These are phyloP conservation scores for Drosophila aldrichi DNA, from an alignment of 2,888 invertebrate genomes.

Conservation along the genomic window DNA sequence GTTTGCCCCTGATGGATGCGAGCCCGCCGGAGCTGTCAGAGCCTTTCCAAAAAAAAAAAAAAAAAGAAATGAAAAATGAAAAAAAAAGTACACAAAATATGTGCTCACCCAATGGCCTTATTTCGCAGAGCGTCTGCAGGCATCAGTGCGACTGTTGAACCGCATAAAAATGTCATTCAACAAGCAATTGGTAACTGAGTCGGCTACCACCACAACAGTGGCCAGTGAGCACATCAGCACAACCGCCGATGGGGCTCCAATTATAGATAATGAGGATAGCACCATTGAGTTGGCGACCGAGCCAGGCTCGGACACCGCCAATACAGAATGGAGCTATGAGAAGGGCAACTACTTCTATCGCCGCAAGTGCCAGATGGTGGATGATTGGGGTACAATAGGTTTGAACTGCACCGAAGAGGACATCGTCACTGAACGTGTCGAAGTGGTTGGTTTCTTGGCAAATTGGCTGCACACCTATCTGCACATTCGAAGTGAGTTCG, in stretches of 20 bases:
- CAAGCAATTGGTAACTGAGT: slow-evolving; percentile 37
- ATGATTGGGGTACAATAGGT: slow-evolving; percentile 80
- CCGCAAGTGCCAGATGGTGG: slow-evolving; percentile 72
- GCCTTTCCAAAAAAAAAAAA: slow-evolving; percentile 11
- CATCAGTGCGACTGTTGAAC: slow-evolving; percentile 56
- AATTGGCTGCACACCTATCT: slow-evolving; percentile 90
- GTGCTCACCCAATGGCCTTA: slow-evolving; percentile 42
- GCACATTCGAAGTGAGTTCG: slow-evolving; percentile 89
- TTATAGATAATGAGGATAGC: slow-evolving; percentile 33
- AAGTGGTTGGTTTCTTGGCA: slow-evolving; percentile 88
- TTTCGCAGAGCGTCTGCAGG: slow-evolving; percentile 64
- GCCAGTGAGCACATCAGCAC: slow-evolving; percentile 50
- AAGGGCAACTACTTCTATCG: slow-evolving; percentile 70
- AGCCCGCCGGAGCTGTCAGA: slow-evolving; percentile 9
- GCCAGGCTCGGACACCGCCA: background rate
- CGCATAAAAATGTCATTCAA: slow-evolving; percentile 62
- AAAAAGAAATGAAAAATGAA: too few relatives aligned
- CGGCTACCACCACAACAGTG: slow-evolving; percentile 24
- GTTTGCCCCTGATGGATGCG: slow-evolving; percentile 51
- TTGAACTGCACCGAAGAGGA: slow-evolving; percentile 79
- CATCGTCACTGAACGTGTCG: slow-evolving; percentile 73
- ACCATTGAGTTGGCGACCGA: slow-evolving; percentile 21
- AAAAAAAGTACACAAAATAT: slow-evolving; percentile 20
- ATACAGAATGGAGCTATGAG: slow-evolving; percentile 13
- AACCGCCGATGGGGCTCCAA: slow-evolving; percentile 28